These are phyloP conservation scores for Sebastes aleutianus DNA, from an alignment of 2,797 vertebrate genomes.

Conservation along the genomic window DNA sequence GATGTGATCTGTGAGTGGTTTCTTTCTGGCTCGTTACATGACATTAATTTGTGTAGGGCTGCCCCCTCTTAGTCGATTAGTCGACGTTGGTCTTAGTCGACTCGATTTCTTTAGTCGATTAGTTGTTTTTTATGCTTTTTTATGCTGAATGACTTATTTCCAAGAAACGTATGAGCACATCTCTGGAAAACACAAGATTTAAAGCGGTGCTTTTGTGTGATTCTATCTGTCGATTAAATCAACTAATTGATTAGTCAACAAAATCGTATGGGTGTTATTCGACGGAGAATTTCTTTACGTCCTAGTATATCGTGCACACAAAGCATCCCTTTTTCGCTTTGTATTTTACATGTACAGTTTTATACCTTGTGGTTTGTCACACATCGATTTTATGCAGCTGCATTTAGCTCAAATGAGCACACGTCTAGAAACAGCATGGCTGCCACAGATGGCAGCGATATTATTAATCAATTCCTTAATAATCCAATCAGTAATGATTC, in stretches of 20 bases:
- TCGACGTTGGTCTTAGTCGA: neutral
- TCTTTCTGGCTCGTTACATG: neutral
- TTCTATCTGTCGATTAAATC: neutral
- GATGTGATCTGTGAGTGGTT: neutral
- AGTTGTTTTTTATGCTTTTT: fast-evolving
- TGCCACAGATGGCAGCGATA: neutral
- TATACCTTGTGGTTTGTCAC: neutral
- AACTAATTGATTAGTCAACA: too few relatives aligned
- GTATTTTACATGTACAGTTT: neutral
- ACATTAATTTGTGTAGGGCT: neutral
- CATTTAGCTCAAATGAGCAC: neutral
- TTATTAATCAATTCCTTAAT: neutral
- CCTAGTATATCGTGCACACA: neutral
- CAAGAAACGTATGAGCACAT: neutral
- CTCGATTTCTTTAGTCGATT: neutral
- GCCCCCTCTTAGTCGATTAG: too few relatives aligned
- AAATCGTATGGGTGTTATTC: too few relatives aligned
- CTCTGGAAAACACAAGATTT: neutral
- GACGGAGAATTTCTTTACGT: too few relatives aligned
- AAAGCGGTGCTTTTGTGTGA: neutral
- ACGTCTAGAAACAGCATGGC: neutral
- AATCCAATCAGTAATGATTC: neutral
- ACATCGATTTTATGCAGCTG: neutral
- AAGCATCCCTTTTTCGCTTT: neutral
- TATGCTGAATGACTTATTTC: neutral